These are phyloP conservation scores for Tubulanus polymorphus DNA, from an alignment of 2,888 invertebrate species.

Conservation along the genomic window DNA sequence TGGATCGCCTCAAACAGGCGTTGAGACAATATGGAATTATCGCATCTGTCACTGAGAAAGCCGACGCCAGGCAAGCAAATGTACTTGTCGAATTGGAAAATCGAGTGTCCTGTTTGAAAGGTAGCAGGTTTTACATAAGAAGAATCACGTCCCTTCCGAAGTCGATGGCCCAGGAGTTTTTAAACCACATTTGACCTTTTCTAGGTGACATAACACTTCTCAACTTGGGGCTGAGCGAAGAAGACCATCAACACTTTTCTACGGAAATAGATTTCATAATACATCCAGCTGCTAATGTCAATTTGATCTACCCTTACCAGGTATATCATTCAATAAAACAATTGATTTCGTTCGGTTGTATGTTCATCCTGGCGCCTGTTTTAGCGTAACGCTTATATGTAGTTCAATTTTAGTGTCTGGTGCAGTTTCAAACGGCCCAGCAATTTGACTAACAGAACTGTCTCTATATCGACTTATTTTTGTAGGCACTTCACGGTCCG, in stretches of 20 bases:
- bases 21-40: constrained; percentile 44
- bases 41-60: constrained; percentile 21
- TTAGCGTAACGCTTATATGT: too few relatives aligned
- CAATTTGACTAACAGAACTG: background rate
- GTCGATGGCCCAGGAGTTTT: too few relatives aligned
- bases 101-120: constrained; percentile 43
- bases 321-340: constrained; percentile 21
- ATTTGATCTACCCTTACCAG: constrained; percentile 54
- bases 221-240: constrained; percentile 52
- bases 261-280: constrained; percentile 53
- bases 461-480: constrained; percentile 7
- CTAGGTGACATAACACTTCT: constrained; percentile 51
- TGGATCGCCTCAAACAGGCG: constrained; percentile 34
- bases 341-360: background rate
- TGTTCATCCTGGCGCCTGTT: background rate
- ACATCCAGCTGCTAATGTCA: constrained; percentile 54
- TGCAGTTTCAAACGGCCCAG: background rate
- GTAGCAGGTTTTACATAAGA: too few relatives aligned
- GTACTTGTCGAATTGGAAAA: constrained; percentile 30
- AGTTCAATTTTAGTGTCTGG: too few relatives aligned
- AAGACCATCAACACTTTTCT: constrained; percentile 49
- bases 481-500: constrained; percentile 51
- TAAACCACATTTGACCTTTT: too few relatives aligned
- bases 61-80: constrained; percentile 29
- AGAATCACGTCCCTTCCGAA: too few relatives aligned